Base-by-base conservation (phyloP, 2,888 invertebrate species). In the Phengaris arion region DNA sequence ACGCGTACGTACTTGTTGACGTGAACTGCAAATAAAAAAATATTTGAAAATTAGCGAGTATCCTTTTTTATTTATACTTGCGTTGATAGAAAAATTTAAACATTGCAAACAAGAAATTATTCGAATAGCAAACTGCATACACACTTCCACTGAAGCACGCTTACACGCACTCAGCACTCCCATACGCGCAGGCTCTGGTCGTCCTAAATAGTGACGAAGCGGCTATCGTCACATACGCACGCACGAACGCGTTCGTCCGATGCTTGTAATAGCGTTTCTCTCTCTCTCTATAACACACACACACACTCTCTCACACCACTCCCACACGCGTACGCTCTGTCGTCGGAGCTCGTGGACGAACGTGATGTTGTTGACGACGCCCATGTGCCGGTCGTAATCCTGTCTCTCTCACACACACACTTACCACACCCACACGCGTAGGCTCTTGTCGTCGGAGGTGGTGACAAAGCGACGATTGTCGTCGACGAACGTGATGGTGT, bases 151-250 rank as follows among this genome's bases (percentile, higher is more conserved):
- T 22, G 22, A 35, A 8, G 15, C 64, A 68, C 45, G 68, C 68
- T 12, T 45, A 13, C 45, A 68, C 45, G 48, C 13, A 35, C 68
- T 2, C 45, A 68, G 22, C 35, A 68, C 45, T 45, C 45, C 0
- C 35, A 6, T 13, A 45, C 45, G 13, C 45, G 35, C 8, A 15
- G 22, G 3, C 98, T 99, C 92, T 99, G 99, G 89, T 99, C 99
- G 87, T 99, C 99, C 0, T 99, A 99, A 0, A 99, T 99, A n/a
- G 99, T 98, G 5, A 99, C 99, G 91, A 99, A 99, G 82, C 99
- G 93, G 48, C 99, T 94, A 93, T 99, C 2, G 1, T 57, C 57
- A 35, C 22, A 2, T 45, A 68, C 12, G 13, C 68, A 13, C 46
- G 5, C 46, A 54, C 12, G 54, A 13, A 13, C 12, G 13, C 5